Percentiles rank a stretch among this genome's conserved stretches.
phyloP scores from a whole-genome alignment of 2,888 invertebrate species.

The Patella caerulea region DNA sequence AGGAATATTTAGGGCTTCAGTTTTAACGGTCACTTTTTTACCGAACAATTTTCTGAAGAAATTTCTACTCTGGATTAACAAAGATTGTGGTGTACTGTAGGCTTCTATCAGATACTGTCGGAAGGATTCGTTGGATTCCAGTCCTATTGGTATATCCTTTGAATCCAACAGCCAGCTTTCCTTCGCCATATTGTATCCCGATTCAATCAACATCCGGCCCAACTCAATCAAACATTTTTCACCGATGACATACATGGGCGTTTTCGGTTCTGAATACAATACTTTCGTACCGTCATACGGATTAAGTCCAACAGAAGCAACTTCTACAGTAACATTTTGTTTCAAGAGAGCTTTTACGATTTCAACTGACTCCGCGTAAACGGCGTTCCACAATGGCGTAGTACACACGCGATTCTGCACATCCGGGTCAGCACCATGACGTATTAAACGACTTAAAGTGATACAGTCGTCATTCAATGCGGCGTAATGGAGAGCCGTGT shows the following conservation, averaged over 20 bases:
- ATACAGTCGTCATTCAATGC: conserved; percentile 58
- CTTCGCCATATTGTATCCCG: conserved; percentile 50
- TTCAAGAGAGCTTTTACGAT: conserved; percentile 51
- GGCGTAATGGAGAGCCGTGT: conserved; percentile 63
- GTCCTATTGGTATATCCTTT: conserved; percentile 31
- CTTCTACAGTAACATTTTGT: conserved; percentile 53
- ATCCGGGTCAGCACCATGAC: conserved; percentile 58
- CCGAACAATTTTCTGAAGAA: conserved; percentile 45
- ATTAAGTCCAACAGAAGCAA: conserved; percentile 49
- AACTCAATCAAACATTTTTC: conserved; percentile 38
- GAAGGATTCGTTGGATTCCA: conserved; percentile 31
- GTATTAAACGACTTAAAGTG: conserved; percentile 47
- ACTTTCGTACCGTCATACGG: conserved; percentile 48
- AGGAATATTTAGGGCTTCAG: conserved; percentile 44
- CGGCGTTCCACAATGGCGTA: conserved; percentile 65
- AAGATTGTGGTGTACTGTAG: conserved; percentile 43
- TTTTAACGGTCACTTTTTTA: conserved; percentile 35
- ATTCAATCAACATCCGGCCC: conserved; percentile 44
- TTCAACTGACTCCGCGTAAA: conserved; percentile 44
- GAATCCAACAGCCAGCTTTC: conserved; percentile 49
- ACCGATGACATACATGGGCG: conserved; percentile 57
- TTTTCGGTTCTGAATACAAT: conserved; percentile 47
- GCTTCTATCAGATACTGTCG: conserved; percentile 39
- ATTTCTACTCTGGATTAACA: conserved; percentile 50
- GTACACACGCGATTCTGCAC: conserved; percentile 45